Conservation (phyloP, 37 sponge, comb jelly and placozoan genomes). For the Axinella damicornis region DNA sequence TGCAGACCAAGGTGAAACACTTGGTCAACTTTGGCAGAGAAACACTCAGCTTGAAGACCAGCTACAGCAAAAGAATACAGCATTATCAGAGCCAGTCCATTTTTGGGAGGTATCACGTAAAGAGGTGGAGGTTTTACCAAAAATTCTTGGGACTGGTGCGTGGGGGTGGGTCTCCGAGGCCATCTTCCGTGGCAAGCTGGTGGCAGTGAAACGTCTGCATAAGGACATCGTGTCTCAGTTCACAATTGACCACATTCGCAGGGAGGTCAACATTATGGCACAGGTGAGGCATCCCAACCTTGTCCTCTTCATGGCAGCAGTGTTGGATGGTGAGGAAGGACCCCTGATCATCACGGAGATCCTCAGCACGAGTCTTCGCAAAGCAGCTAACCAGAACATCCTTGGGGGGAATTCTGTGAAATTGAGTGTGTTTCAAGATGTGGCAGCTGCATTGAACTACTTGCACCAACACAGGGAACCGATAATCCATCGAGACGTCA, state of each 20-base stretch:
- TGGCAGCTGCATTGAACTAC: constrained; percentile 67
- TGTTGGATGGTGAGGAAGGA: neutral
- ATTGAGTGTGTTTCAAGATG: constrained; percentile 31
- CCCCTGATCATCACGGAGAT: constrained; percentile 73
- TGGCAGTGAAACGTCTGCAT: neutral
- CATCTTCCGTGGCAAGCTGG: constrained; percentile 42
- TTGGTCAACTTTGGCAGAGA: too few species aligned
- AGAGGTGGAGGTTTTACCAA: too few species aligned
- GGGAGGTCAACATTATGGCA: neutral
- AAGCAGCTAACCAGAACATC: constrained; percentile 24
- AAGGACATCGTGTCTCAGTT: neutral
- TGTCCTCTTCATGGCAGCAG: constrained; percentile 6
- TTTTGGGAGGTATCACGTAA: too few species aligned
- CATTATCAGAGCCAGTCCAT: too few species aligned
- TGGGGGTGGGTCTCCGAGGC: constrained; percentile 15
- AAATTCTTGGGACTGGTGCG: neutral
- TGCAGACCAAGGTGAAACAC: too few species aligned
- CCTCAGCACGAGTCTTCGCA: constrained; percentile 60
- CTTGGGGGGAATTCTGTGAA: neutral
- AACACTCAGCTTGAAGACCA: too few species aligned
- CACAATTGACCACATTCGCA: neutral
- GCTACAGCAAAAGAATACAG: too few species aligned
- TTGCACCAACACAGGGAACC: constrained; percentile 59
- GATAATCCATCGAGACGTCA: constrained; percentile 79
- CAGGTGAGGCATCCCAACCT: neutral